Evolutionary conservation across 2,888 invertebrate genomes (phyloP), one percentile per base, ranked within the genome.

Genomic region (Mythimna loreyi): DNA sequence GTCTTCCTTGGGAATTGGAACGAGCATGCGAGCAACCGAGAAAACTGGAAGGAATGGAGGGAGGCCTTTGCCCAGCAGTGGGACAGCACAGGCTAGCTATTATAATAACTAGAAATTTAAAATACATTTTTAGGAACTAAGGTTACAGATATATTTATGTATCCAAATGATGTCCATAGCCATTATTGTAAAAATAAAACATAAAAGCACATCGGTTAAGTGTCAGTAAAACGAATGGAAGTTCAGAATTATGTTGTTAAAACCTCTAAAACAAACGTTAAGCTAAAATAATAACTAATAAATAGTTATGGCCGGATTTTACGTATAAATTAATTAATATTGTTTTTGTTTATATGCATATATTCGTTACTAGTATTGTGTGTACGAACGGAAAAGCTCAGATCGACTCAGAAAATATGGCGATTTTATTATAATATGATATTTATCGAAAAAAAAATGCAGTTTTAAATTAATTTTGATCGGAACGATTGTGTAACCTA

Each of bases 141-240:
- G 4, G 13, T 11, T 47, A 49, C 13, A 47, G 4, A 4, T 9
- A 5, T 13, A 9, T 49, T 3, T 13, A 13, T 36, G 11, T 49
- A 49, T 49, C 49, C 16, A 61, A 16, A 25, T 13, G 16, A n/a
- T 6, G n/a, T 7, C 43, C n/a, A 40, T 1, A 40, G 16, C 3
- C 21, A 8, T 16, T 4, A 30, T 25, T 19, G 4, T 28, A 25
- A 47, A 60, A 25, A 40, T 36, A 5, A 62, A 45, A 50, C 8
- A 40, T 53, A 59, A 52, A 57, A 49, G 13, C 6, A 60, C 28
- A 43, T 60, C 23, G 23, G 30, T 57, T n/a, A 58, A 13, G 60
- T n/a, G 45, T 43, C 4, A 45, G 23, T 68, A 21, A 60, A 68
- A 73, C 53, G n/a, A 66, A 72, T 70, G 53, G 21, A 61, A 64